phyloP scores from a whole-genome alignment of 1,140 invertebrate genomes.

The Pectinophora gossypiella region DNA sequence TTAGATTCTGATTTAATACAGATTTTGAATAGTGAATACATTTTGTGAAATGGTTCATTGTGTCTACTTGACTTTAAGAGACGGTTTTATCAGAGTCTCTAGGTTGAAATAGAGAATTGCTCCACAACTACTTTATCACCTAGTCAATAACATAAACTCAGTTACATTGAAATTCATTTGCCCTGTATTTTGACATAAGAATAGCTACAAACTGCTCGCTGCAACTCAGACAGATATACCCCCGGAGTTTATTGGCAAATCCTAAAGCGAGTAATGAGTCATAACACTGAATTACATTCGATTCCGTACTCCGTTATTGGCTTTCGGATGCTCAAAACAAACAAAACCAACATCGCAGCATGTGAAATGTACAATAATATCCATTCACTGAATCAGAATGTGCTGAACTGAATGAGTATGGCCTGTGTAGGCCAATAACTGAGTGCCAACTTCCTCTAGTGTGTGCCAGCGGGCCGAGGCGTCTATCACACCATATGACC shows the following conservation, averaged over 20 bases:
- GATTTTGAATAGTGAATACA: no score
- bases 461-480: conserved; percentile 47
- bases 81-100: no score
- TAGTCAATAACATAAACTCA: no score
- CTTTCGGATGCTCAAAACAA: conserved; percentile 35
- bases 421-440: conserved; percentile 37
- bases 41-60: no score
- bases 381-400: conserved; percentile 52
- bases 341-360: conserved; percentile 45
- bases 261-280: conserved; percentile 13
- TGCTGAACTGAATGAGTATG: conserved; percentile 47
- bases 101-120: no score
- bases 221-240: neutral
- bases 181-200: no score
- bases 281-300: conserved; percentile 13
- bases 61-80: no score
- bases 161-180: no score
- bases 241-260: conserved; percentile 12
- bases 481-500: conserved; percentile 65
- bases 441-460: conserved; percentile 49
- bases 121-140: no score
- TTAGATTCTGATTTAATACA: no score
- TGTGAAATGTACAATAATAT: conserved; percentile 51
- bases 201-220: no score
- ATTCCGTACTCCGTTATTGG: conserved; percentile 1